These are phyloP conservation scores for Spinibarbus caldwelli DNA, from an alignment of 2,797 vertebrate genomes.

Conservation along the genomic window DNA sequence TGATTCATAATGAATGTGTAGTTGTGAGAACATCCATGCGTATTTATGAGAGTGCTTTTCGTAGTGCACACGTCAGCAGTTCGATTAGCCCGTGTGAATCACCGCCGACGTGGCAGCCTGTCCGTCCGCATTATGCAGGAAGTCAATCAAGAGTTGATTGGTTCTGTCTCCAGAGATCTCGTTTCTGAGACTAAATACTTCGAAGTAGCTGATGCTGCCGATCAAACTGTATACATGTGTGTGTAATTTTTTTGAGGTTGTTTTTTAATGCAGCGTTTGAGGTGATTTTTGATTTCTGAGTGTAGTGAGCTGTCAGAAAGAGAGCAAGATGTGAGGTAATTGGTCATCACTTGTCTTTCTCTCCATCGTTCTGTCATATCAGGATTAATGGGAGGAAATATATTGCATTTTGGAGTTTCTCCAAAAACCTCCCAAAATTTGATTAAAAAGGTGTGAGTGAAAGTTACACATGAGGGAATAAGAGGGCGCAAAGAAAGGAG, in stretches of 20 bases:
- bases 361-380: constrained; percentile 30
- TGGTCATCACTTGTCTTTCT: constrained; percentile 55
- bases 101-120: background rate
- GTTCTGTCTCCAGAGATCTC: background rate
- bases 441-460: constrained; percentile 48
- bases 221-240: constrained; percentile 24
- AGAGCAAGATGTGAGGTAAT: constrained; percentile 60
- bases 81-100: constrained; percentile 24
- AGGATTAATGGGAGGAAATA: constrained; percentile 62
- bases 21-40: constrained; percentile 14
- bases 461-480: constrained; percentile 36
- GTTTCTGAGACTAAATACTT: constrained; percentile 26
- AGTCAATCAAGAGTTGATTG: constrained; percentile 38
- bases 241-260: background rate
- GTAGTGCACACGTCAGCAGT: constrained; percentile 33
- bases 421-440: constrained; percentile 37
- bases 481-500: constrained; percentile 35
- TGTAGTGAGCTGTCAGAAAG: constrained; percentile 51
- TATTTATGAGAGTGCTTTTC: constrained; percentile 25
- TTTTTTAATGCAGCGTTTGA: background rate
- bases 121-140: constrained; percentile 22
- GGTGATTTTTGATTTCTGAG: constrained; percentile 1
- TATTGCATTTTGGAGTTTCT: constrained; percentile 28
- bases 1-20: constrained; percentile 57
- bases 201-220: background rate